Base-by-base conservation (phyloP, 2,888 invertebrate species). In the Mellilla xanthometata region DNA sequence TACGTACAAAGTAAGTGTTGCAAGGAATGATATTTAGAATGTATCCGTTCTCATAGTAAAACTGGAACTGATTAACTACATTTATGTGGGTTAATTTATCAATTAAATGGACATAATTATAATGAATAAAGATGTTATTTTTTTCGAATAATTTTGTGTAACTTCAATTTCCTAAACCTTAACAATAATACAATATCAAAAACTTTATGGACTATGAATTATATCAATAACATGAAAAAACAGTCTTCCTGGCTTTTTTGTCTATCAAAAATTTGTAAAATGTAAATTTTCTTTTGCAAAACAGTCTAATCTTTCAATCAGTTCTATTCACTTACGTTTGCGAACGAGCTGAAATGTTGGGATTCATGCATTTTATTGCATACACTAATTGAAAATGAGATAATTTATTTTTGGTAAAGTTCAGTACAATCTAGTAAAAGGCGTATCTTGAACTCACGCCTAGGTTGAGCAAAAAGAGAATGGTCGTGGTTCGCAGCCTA, bases 261-360 rank as follows among this genome's bases (percentile, higher is more conserved):
- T 75, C 80, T 81, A 83, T 86, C 73, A 85, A 87, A 86, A 83
- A 72, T 76, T 83, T 88, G 87, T 87, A 87, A 86, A 87, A 80
- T 88, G 88, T 88, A 86, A 83, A 84, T 76, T 81, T 82, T 65
- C 68, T 52, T 59, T 74, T 68, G 70, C 72, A 76, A 83, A 81
- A 81, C 73, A 77, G 77, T 76, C 73, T 77, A 76, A 72, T 59
- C 51, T 65, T 62, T 62, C 62, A 60, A 54, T 61, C 61, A 65
- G 69, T 67, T 65, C 65, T 56, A 60, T 56, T 57, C 57, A 52
- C 34, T 40, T 49, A 44, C 27, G 40, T 30, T 39, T 41, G 49
- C 32, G 35, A 50, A 52, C 29, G 45, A 50, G 45, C 35, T 43
- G 38, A n/a, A 2, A n/a, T 34, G 12, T 35, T 38, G 41, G n/a